Conservation (phyloP, 1,140 invertebrate genomes). For the Aphaenogaster floridana region DNA sequence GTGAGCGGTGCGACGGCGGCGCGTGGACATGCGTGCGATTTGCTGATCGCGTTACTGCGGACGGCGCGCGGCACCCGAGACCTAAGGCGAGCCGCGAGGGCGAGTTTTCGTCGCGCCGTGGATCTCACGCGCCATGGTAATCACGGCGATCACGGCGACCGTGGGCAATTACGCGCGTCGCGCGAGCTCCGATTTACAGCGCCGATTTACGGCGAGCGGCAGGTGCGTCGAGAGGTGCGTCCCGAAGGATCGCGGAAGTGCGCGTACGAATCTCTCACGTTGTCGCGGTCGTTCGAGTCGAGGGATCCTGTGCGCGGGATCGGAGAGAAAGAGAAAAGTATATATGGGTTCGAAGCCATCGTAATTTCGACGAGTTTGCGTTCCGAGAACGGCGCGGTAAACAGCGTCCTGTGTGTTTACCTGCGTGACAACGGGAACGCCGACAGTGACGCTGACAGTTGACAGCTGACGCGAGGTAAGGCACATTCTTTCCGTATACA, state of each 20-base stretch:
- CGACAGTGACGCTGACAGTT: slow-evolving; percentile 37
- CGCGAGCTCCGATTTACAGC: background rate
- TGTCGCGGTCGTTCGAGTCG: background rate
- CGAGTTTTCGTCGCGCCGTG: slow-evolving; percentile 13
- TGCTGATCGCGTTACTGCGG: slow-evolving; percentile 23
- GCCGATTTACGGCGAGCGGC: background rate
- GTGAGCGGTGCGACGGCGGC: background rate
- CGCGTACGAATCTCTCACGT: background rate
- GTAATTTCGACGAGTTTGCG: slow-evolving; percentile 7
- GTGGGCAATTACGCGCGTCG: background rate
- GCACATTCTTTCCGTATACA: background rate
- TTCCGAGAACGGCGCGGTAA: background rate
- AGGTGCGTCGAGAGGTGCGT: background rate
- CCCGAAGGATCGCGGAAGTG: background rate
- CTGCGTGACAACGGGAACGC: background rate
- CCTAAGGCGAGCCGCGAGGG: background rate
- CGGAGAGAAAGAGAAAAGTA: background rate
- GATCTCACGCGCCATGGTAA: slow-evolving; percentile 23
- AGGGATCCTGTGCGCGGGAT: background rate
- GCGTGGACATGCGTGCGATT: slow-evolving; percentile 43
- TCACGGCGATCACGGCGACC: background rate
- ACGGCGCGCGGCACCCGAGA: background rate
- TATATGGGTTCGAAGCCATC: background rate
- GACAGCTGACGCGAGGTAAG: slow-evolving; percentile 28
- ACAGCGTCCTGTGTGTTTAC: background rate